phyloP scores from a whole-genome alignment of 2,888 invertebrate species.

The Chirona hameri region DNA sequence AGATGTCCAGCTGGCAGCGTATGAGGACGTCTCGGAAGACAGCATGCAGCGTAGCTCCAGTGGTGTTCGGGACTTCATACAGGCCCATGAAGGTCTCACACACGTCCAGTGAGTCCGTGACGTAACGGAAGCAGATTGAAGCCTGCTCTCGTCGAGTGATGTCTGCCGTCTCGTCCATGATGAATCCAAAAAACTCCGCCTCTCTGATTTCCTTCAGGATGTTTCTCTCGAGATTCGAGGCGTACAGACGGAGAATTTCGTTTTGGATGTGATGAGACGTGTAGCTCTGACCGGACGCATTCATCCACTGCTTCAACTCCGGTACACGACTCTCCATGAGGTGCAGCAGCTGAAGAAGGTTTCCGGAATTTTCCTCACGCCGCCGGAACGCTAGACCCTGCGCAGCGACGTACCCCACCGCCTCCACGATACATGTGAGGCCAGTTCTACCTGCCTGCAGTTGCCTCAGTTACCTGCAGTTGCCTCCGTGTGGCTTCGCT shows the following conservation, averaged over 20 bases:
- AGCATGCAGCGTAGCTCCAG: background rate
- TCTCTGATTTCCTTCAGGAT: background rate
- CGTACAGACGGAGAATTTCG: background rate
- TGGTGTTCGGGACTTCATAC: background rate
- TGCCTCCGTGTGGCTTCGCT: background rate
- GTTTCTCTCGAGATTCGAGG: background rate
- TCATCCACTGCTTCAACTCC: background rate
- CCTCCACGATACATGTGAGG: background rate
- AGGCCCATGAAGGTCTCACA: background rate
- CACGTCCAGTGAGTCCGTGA: background rate
- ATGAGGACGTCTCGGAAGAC: background rate
- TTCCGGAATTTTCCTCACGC: background rate
- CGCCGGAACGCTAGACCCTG: background rate
- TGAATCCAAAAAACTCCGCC: background rate
- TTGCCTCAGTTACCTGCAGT: background rate
- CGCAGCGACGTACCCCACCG: background rate
- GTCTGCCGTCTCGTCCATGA: background rate
- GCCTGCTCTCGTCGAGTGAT: background rate
- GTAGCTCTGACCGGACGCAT: background rate
- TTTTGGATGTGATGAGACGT: background rate
- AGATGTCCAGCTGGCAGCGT: background rate
- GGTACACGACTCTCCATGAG: background rate
- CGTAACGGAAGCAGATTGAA: background rate
- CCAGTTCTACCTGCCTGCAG: too few relatives aligned
- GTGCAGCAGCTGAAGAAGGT: background rate